Conservation (phyloP, 2,888 invertebrate species). For the Theristus sp. region DNA sequence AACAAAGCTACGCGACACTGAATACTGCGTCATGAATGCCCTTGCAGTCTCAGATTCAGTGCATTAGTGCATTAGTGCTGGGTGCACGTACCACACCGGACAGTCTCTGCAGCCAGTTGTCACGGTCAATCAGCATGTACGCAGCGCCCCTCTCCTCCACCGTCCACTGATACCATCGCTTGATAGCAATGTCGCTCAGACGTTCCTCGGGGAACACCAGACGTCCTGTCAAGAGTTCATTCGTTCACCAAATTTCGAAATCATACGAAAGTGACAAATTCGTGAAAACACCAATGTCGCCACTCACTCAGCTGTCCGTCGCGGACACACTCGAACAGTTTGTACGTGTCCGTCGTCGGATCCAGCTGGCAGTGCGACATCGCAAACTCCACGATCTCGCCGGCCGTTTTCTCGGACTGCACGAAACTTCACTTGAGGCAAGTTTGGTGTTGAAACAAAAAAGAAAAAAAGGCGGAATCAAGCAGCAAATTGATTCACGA, state of each 20-base stretch:
- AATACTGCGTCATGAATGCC: too few relatives aligned
- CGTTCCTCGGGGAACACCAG: constrained; percentile 10
- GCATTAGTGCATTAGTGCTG: too few relatives aligned
- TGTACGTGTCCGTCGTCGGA: not conserved
- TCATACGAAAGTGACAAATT: not conserved
- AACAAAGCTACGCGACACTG: too few relatives aligned
- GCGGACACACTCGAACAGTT: constrained; percentile 8
- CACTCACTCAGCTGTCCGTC: constrained; percentile 9
- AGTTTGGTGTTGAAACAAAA: too few relatives aligned
- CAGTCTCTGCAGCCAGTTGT: not conserved
- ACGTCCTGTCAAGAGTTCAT: constrained; percentile 6
- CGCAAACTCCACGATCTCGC: constrained; percentile 1
- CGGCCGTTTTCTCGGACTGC: not conserved
- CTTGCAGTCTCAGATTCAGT: too few relatives aligned
- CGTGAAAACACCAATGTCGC: too few relatives aligned
- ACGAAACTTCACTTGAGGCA: too few relatives aligned
- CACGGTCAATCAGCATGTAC: not conserved
- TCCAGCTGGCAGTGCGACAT: not conserved
- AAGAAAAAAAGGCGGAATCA: too few relatives aligned
- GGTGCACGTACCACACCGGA: not conserved
- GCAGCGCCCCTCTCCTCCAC: not conserved
- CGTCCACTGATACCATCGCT: constrained; percentile 9
- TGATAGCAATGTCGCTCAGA: constrained; percentile 12
- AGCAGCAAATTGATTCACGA: too few relatives aligned
- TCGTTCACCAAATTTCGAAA: not conserved